Evolutionary conservation across 2,113 vertebrate genomes (phyloP).

Genomic region (Solea solea): DNA sequence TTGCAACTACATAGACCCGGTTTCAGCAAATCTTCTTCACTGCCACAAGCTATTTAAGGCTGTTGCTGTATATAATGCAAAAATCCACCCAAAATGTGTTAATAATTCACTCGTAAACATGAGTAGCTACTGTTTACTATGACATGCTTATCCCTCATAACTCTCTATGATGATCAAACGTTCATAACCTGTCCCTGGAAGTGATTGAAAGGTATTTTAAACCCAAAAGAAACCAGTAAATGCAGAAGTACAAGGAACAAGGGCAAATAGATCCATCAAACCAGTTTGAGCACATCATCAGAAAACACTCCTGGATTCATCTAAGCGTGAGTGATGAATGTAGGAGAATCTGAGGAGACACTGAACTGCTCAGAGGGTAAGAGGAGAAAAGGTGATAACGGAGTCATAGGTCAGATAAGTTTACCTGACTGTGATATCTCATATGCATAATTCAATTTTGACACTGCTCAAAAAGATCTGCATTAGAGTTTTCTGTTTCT

Average conservation of each 20-base stretch:
- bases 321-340: conserved; percentile 22
- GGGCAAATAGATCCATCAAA: neutral
- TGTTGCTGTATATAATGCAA: conserved; percentile 11
- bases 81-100: neutral
- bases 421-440: too few species aligned
- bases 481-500: too few species aligned
- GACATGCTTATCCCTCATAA: too few species aligned
- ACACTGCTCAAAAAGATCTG: too few species aligned
- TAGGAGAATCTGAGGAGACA: conserved; percentile 26
- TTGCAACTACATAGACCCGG: conserved; percentile 26
- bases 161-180: conserved; percentile 21
- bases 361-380: neutral
- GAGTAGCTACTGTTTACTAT: neutral
- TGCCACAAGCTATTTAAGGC: neutral
- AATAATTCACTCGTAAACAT: neutral
- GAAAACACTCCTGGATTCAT: conserved; percentile 4
- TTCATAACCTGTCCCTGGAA: neutral
- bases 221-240: conserved; percentile 30
- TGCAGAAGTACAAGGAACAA: conserved; percentile 15
- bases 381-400: too few species aligned
- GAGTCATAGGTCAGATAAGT: too few species aligned
- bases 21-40: neutral
- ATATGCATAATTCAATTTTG: too few species aligned
- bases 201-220: conserved; percentile 6
- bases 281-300: too few species aligned